Percentiles rank a stretch among this genome's conserved stretches.
These are phyloP conservation scores for Ectemnius continuus DNA, from an alignment of 2,888 invertebrate species.

Conservation along the genomic window DNA sequence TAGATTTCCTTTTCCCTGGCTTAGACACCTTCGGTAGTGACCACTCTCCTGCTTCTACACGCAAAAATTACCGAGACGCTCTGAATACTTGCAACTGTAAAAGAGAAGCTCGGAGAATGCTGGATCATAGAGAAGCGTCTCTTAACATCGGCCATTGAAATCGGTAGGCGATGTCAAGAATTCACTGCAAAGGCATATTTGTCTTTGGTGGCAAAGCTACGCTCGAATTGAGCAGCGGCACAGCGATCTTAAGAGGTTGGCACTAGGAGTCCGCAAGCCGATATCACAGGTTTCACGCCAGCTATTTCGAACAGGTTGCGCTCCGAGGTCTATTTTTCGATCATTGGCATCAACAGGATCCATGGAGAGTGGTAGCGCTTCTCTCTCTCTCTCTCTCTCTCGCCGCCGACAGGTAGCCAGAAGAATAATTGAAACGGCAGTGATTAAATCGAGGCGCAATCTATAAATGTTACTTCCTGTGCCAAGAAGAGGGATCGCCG, in stretches of 20 bases:
- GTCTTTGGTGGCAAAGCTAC: too few relatives aligned
- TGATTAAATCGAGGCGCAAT: constrained; percentile 55
- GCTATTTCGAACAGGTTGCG: constrained; percentile 66
- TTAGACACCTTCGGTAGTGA: constrained; percentile 58
- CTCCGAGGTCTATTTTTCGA: constrained; percentile 62
- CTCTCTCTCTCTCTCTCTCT: constrained; percentile 29
- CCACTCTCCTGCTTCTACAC: constrained; percentile 40
- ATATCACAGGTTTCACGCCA: constrained; percentile 55
- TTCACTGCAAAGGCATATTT: too few relatives aligned
- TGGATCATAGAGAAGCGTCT: too few relatives aligned
- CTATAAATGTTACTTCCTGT: constrained; percentile 35
- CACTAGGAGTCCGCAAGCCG: too few relatives aligned
- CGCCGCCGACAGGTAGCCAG: constrained; percentile 58
- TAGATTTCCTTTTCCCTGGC: constrained; percentile 67
- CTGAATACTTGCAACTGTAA: neutral
- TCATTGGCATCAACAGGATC: constrained; percentile 59
- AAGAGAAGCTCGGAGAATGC: too few relatives aligned
- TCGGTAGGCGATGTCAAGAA: too few relatives aligned
- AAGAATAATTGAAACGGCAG: constrained; percentile 52
- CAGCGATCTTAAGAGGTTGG: too few relatives aligned
- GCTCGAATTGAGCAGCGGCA: too few relatives aligned
- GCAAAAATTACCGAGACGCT: neutral
- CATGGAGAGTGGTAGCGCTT: constrained; percentile 31
- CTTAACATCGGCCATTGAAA: too few relatives aligned
- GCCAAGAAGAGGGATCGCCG: constrained; percentile 50